Conservation (phyloP, 2,797 vertebrate genomes). For the Chaunax sp. region DNA sequence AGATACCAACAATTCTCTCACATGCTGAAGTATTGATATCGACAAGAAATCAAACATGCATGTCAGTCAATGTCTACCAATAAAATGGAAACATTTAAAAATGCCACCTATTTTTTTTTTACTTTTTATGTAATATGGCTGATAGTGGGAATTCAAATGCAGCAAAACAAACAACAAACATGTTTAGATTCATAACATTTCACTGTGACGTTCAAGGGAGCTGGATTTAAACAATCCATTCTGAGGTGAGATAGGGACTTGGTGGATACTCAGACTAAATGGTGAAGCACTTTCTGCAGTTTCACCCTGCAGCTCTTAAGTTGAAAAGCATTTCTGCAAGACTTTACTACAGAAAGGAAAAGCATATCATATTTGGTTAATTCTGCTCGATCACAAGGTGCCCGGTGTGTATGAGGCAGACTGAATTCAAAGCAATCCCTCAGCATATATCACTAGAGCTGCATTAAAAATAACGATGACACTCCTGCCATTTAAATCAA, state of each 20-base stretch:
- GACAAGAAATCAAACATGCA: neutral
- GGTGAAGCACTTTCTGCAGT: slow-evolving; percentile 9
- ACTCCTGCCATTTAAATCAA: slow-evolving; percentile 31
- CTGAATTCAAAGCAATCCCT: slow-evolving; percentile 31
- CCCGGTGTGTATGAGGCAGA: slow-evolving; percentile 24
- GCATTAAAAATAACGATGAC: slow-evolving; percentile 48
- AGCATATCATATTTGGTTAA: slow-evolving; percentile 18
- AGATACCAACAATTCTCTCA: neutral
- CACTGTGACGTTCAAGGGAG: slow-evolving; percentile 1
- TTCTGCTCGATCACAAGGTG: slow-evolving; percentile 47
- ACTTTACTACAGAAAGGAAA: slow-evolving; percentile 1
- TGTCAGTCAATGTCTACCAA: neutral
- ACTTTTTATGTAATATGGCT: slow-evolving; percentile 12
- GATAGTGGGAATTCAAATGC: neutral
- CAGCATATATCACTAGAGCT: slow-evolving; percentile 29
- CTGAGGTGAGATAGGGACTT: slow-evolving; percentile 5
- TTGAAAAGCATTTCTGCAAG: slow-evolving; percentile 15
- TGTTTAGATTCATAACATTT: neutral
- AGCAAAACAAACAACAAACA: slow-evolving; percentile 4
- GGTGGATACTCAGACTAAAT: slow-evolving; percentile 3
- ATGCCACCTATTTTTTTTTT: neutral
- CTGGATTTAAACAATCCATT: neutral
- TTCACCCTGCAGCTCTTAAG: slow-evolving; percentile 21
- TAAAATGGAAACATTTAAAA: neutral
- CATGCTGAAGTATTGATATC: neutral